Base-by-base conservation (phyloP, 2,113 vertebrate species). In the Hemibagrus wyckioides region DNA sequence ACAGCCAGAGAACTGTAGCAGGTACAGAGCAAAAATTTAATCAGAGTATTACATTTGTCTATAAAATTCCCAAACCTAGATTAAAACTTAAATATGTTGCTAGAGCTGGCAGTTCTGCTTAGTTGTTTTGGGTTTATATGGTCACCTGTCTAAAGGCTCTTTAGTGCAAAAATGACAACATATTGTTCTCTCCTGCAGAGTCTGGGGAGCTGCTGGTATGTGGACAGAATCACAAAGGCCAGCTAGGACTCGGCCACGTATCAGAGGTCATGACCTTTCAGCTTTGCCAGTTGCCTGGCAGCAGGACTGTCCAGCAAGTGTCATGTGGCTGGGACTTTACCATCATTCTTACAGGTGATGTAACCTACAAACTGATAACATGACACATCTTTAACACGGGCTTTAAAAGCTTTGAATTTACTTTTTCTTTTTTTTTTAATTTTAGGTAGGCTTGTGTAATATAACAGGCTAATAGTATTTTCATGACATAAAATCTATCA, bases 311-410 rank as follows among this genome's bases (percentile, higher is more conserved):
- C 80, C 92, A 91, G 63, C 93, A 96, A 87, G 96, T 98, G 69
- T 94, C 96, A 54, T 99, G 98, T 91, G 97, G 98, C 84, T 99
- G 97, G 98, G 97, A 99, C 93, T 99, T 99, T 91, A 97, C 97
- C 23, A 92, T 99, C 85, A 85, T 98, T 76, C 95, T 99, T 82
- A 95, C 92, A 90, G 96, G 97, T 98, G 92, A 96, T 92, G 41
- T 76, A 48, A 76, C 3, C 8, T 19, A 23, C 33, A 81, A 59
- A 39, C 5, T 23, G 4, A 48, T n/a, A 41, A 6, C 71, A 75
- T 28, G 39, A 48, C 17, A 76, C 48, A 50, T 4, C 41, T 76
- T 44, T 48, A 76, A 50, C 41, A 28, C 36, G 5, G 69, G 21
- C 3, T 67, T 67, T 67, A 67, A 30, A 67, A 1, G 63, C 63